Percentiles rank a stretch among this genome's conserved stretches.
Evolutionary conservation across 1,140 invertebrate genomes (phyloP).

Genomic region (Pseudachorutes palmiensis): DNA sequence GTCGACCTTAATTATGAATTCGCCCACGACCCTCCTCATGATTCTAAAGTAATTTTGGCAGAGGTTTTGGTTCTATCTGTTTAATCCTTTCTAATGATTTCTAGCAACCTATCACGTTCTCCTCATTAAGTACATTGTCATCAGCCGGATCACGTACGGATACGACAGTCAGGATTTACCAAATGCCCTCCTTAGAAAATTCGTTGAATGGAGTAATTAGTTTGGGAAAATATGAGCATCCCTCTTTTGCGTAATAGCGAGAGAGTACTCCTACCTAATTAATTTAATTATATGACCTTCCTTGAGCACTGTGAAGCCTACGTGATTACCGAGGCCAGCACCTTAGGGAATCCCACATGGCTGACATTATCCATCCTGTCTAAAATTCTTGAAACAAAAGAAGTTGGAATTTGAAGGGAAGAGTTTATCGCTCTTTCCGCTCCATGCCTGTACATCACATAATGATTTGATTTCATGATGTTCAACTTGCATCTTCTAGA

Average conservation of each 20-base stretch:
- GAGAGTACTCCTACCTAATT: neutral
- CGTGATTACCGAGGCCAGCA: too few species aligned
- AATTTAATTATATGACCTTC: neutral
- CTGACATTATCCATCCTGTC: too few species aligned
- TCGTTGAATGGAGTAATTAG: neutral
- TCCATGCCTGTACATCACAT: too few species aligned
- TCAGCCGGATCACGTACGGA: neutral
- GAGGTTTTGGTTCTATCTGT: neutral
- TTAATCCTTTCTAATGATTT: conserved; percentile 6
- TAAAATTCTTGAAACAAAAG: too few species aligned
- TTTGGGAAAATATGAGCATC: neutral
- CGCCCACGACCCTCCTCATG: too few species aligned
- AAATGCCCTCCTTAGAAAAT: neutral
- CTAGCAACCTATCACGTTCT: neutral
- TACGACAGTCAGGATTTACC: neutral
- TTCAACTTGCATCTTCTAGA: too few species aligned
- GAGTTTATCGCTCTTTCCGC: too few species aligned
- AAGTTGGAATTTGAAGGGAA: neutral
- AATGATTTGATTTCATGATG: too few species aligned
- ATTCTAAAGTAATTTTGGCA: conserved; percentile 2
- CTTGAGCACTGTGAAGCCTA: neutral
- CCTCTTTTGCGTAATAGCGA: too few species aligned
- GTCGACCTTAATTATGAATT: too few species aligned
- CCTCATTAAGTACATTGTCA: conserved; percentile 4
- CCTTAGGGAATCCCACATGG: too few species aligned